Base-by-base conservation (phyloP, 2,113 vertebrate species). In the Crotalus tigris region DNA sequence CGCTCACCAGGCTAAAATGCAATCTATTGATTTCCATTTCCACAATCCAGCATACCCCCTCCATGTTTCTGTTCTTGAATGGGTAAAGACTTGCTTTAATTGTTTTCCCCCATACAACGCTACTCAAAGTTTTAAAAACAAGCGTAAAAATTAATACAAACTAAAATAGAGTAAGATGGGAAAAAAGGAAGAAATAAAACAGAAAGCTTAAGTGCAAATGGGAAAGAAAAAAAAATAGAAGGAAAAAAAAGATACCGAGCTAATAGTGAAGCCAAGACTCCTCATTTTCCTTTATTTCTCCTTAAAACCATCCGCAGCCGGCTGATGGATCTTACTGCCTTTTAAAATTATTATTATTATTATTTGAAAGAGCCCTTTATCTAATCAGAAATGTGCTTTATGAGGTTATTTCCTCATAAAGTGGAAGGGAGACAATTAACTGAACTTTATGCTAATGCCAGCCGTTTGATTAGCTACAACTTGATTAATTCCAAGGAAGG, bases 391-490 rank as follows among this genome's bases (percentile, higher is more conserved):
- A 89, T 85, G 85, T 15, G n/a, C 13, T 91, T 88, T 89, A 54
- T 88, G 29, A 21, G 33, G 33, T 93, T 94, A 91, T 93, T 96
- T 95, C 91, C 90, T 94, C n/a, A 46, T 92, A 86, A 95, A 94
- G 61, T 8, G 91, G 94, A 94, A 58, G 87, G 89, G 19, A 93
- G 15, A 57, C 12, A 93, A 92, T 93, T 95, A 92, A 92, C 44
- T 23, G 88, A 94, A 93, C 44, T 94, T 94, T 55, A 93, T 92
- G 53, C 90, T 92, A 95, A 85, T 93, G 23, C 92, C 88, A 90
- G 61, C n/a, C 59, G 94, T 96, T 96, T 96, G 92, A 93, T 96
- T 91, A 93, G 92, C 88, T 94, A 59, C 69, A 88, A 94, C 92
- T 11, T 26, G 89, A 94, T 96, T 95, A 95, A 94, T 94, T 96